Evolutionary conservation across 2,888 invertebrate species (phyloP).

Genomic region (Lasioglossum calceatum): DNA sequence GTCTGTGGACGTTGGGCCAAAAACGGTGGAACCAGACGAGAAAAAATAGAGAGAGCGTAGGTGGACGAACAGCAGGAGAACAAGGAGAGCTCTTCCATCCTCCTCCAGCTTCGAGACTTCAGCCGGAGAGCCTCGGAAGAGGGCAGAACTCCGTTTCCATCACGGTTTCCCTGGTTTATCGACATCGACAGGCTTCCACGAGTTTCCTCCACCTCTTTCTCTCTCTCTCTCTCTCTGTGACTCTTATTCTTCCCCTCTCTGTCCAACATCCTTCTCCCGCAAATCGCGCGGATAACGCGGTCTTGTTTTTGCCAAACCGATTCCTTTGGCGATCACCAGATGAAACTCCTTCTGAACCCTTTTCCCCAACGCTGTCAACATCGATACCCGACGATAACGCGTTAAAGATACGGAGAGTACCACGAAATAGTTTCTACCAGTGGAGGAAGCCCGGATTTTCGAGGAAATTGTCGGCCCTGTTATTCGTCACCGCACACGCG

Average conservation of each 20-base stretch:
- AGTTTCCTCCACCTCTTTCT: neutral
- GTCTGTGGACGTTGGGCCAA: slow-evolving; percentile 62
- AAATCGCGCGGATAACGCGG: slow-evolving; percentile 38
- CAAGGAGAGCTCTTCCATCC: slow-evolving; percentile 7
- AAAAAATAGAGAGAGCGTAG: slow-evolving; percentile 50
- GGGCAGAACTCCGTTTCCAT: slow-evolving; percentile 41
- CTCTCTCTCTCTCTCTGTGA: neutral
- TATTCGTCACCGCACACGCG: neutral
- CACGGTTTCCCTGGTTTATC: slow-evolving; percentile 48
- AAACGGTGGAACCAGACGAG: slow-evolving; percentile 36
- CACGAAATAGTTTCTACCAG: neutral
- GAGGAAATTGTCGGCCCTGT: neutral
- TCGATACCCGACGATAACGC: neutral
- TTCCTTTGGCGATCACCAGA: neutral
- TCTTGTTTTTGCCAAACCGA: slow-evolving; percentile 8
- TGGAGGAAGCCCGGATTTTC: neutral
- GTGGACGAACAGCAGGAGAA: slow-evolving; percentile 46
- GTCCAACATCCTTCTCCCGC: neutral
- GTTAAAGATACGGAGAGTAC: neutral
- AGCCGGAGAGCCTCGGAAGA: slow-evolving; percentile 64
- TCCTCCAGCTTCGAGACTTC: slow-evolving; percentile 66
- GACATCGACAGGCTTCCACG: slow-evolving; percentile 41
- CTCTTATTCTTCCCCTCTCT: neutral
- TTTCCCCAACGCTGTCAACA: neutral
- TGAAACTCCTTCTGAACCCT: neutral